phyloP scores from a whole-genome alignment of 2,888 invertebrate species.

The Flexamia atlantica region DNA sequence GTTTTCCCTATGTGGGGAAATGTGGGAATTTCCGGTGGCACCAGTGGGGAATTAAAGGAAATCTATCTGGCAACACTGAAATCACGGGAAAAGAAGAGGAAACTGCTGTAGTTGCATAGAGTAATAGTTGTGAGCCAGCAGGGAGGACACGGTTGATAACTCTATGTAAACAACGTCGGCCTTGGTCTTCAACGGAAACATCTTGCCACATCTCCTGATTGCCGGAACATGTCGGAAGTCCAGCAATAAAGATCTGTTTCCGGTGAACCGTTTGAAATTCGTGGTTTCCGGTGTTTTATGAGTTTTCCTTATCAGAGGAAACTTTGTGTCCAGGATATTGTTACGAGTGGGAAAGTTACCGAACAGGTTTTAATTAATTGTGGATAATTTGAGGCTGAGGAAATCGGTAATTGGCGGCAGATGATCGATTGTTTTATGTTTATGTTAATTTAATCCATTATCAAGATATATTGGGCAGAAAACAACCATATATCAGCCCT shows the following conservation, averaged over 20 bases:
- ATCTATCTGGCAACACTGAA: too few species aligned
- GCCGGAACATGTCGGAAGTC: conserved; percentile 23
- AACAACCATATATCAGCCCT: too few species aligned
- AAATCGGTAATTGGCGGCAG: too few species aligned
- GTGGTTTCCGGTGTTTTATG: conserved; percentile 16
- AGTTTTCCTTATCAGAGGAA: conserved; percentile 29
- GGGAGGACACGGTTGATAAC: neutral
- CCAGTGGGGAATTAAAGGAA: too few species aligned
- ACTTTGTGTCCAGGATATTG: neutral
- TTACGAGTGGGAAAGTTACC: neutral
- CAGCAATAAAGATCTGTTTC: conserved; percentile 22
- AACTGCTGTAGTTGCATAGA: too few species aligned
- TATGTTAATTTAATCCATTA: too few species aligned
- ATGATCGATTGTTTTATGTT: too few species aligned
- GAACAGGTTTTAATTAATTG: neutral
- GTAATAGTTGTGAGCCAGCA: neutral
- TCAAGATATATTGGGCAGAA: too few species aligned
- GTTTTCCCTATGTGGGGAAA: too few species aligned
- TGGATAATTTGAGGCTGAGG: neutral
- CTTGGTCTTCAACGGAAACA: conserved; percentile 6
- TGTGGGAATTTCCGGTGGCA: too few species aligned
- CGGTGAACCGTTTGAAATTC: conserved; percentile 30
- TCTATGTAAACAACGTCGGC: conserved; percentile 16
- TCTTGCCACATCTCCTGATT: conserved; percentile 10
- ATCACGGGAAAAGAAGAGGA: too few species aligned